Evolutionary conservation across 2,797 vertebrate genomes (phyloP), one percentile per base, ranked within the genome.

Genomic region (Esox masquinongy): DNA sequence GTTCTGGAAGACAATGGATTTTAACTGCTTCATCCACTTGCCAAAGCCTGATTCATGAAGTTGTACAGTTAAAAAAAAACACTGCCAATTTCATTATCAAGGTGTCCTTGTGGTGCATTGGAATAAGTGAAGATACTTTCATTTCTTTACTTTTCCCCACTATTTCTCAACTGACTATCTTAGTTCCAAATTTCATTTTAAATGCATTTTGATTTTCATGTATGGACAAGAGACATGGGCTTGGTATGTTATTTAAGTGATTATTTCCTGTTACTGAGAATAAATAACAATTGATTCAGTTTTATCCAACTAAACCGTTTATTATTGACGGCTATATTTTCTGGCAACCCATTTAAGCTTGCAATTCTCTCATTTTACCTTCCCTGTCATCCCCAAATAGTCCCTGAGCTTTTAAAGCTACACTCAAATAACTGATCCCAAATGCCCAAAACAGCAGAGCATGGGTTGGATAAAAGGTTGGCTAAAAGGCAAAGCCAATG

Each of bases 11-110:
- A 80, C 61, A 9, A 74, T 5, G 81, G 85, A 75, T 84, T 56
- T 53, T 76, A 83, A 86, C 80, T 78, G n/a, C n/a, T 12, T 24
- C n/a, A 61, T 7, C 53, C 83, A 73, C 80, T 86, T 83, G 87
- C 85, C 84, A 81, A 16, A 84, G 82, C 87, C 84, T 82, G 88
- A 92, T 88, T 90, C 86, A 91, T 92, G 89, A 91, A 88, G 81
- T 89, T 89, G 86, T 84, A 87, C 85, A 79, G 86, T 85, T 86
- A 71, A 87, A 89, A 87, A 56, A 89, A 87, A 85, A 84, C 67
- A 80, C 83, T 75, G 87, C 89, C 88, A 89, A 82, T 85, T 81
- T 83, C 86, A 90, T 91, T 88, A 91, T 89, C 88, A 86, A 87
- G 88, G 84, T 85, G 84, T 82, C 80, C 59, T 80, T 3, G 29